Conservation (phyloP, 2,113 vertebrate genomes). For the Alaudala cheleensis region DNA sequence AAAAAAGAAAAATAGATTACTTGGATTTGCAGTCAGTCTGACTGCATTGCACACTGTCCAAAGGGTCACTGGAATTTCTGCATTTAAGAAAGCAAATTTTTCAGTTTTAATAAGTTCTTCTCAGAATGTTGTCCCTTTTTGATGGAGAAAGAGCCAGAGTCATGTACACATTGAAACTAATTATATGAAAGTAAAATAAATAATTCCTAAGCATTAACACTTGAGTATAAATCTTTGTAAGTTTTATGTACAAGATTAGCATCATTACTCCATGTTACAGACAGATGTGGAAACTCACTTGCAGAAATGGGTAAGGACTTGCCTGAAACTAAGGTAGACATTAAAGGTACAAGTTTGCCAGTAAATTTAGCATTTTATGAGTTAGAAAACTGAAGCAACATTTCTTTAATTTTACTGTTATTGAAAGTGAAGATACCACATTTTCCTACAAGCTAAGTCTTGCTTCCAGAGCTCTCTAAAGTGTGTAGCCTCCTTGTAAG, state of each 20-base stretch:
- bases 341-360: background rate
- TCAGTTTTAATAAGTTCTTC: background rate
- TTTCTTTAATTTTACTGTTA: background rate
- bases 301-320: background rate
- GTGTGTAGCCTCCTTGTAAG: background rate
- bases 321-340: background rate
- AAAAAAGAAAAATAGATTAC: background rate
- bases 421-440: background rate
- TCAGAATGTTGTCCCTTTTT: background rate
- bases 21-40: background rate
- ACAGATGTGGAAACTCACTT: fast-evolving
- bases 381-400: background rate
- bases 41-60: background rate
- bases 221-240: background rate
- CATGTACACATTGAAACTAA: background rate
- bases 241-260: background rate
- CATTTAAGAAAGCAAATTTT: background rate
- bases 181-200: background rate
- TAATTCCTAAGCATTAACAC: background rate
- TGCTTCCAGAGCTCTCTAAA: background rate
- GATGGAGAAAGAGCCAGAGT: background rate
- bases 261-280: background rate
- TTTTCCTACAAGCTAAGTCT: background rate
- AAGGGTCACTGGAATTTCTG: background rate
- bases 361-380: background rate